Base-by-base conservation (phyloP, 2,888 invertebrate species). In the Lottia gigantea region DNA sequence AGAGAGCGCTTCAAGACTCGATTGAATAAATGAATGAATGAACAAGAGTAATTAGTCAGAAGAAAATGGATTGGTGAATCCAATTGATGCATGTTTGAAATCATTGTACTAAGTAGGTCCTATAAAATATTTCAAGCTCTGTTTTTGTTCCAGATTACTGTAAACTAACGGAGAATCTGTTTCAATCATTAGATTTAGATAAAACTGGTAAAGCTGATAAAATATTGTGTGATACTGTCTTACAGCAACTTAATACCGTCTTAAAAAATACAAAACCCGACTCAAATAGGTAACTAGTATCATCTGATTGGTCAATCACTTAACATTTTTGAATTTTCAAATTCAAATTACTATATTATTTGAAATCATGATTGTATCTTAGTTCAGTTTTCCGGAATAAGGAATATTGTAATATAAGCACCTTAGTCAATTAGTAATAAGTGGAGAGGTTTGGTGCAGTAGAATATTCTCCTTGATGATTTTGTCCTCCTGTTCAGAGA, bases 151-250 rank as follows among this genome's bases (percentile, higher is more conserved):
- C 79, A 85, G 86, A 86, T 73, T 86, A 79, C 76, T 78, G 82
- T 7, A 74, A 77, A 26, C 74, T 83, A 31, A 75, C 83, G 12
- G 80, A 78, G 55, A 72, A 75, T 25, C 64, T 86, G 19, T 85
- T 82, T 71, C 70, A 78, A 12, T 78, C 82, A 0, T 72, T 86
- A 45, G 86, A 86, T 73, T 62, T 82, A 4, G 78, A 81, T 64
- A 77, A 78, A 25, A 76, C 74, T 14, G 84, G 83, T 0, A 84
- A 83, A 74, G 83, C 80, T 2, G 83, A 84, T 73, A 84, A 84
- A 70, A 72, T 75, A 14, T 66, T 86, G 45, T 83, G 83, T 80
- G 84, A 86, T 55, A 77, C 81, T 0, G 82, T 84, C 0, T 74
- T 84, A 47, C 81, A 83, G 23, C 85, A 85, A 71, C 73, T 85